Evolutionary conservation across 2,797 vertebrate genomes (phyloP).

Genomic region (Anableps anableps): DNA sequence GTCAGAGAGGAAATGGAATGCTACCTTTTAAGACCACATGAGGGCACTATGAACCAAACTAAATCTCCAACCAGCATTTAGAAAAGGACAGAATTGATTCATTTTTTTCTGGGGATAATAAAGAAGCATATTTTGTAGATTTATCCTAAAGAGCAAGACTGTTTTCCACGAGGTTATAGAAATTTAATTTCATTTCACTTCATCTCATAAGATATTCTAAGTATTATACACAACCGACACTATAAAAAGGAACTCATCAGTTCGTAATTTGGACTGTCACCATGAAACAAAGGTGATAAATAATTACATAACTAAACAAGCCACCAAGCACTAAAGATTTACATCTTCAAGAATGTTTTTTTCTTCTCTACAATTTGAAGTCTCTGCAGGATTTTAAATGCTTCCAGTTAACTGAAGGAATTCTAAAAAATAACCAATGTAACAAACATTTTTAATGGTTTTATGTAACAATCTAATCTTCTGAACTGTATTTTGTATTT

Average conservation of each 20-base stretch:
- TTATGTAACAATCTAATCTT: background rate
- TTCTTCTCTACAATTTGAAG: background rate
- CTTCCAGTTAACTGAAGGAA: background rate
- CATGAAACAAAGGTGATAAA: background rate
- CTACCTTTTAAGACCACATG: conserved; percentile 47
- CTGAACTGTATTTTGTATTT: background rate
- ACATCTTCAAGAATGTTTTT: background rate
- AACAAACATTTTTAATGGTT: background rate
- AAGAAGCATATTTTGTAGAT: background rate
- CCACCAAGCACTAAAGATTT: too few species aligned
- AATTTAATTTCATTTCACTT: background rate
- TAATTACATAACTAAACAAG: too few species aligned
- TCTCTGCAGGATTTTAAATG: background rate
- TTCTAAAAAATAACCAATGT: too few species aligned
- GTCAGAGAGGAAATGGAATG: background rate
- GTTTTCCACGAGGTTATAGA: background rate
- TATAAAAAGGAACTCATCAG: background rate
- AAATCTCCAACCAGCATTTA: background rate
- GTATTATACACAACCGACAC: background rate
- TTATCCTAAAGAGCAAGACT: background rate
- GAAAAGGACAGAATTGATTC: background rate
- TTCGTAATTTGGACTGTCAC: background rate
- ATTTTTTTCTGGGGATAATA: background rate
- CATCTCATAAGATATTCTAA: background rate
- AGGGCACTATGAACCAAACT: conserved; percentile 45